These are phyloP conservation scores for Gisinianus flammeolus DNA, from an alignment of 2,888 invertebrate species.

Conservation along the genomic window DNA sequence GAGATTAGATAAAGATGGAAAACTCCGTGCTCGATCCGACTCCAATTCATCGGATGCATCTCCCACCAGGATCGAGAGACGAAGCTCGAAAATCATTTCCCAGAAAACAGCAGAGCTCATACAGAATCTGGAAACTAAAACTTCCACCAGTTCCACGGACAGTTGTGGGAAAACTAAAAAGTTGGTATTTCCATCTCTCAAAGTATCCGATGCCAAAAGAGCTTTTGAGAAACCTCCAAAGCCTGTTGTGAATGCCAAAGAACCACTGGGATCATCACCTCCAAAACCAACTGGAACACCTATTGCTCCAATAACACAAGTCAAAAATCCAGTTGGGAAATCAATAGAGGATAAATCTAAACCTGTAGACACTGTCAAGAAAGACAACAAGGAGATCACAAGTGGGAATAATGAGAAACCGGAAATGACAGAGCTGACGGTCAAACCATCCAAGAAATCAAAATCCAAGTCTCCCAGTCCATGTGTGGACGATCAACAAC, in stretches of 20 bases:
- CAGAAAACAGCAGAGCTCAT: conserved; percentile 58
- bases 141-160: conserved; percentile 33
- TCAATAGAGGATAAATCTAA: conserved; percentile 2
- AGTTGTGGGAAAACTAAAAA: conserved; percentile 69
- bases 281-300: conserved; percentile 17
- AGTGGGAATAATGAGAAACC: not conserved
- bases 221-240: conserved; percentile 67
- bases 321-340: too few relatives aligned
- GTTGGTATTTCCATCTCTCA: conserved; percentile 78
- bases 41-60: conserved; percentile 49
- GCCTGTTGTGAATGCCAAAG: conserved; percentile 35
- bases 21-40: conserved; percentile 44
- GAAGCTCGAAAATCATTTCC: conserved; percentile 57
- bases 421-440: not conserved
- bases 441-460: conserved; percentile 18
- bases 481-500: conserved; percentile 6
- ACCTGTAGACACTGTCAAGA: not conserved
- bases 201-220: conserved; percentile 84
- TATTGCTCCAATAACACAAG: too few relatives aligned
- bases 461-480: conserved; percentile 38
- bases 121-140: conserved; percentile 57
- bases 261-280: conserved; percentile 3
- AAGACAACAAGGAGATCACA: not conserved
- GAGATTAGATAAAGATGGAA: conserved; percentile 39
- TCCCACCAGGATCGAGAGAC: conserved; percentile 55